phyloP scores from a whole-genome alignment of 2,113 vertebrate genomes.

The Pelmatolapia mariae region DNA sequence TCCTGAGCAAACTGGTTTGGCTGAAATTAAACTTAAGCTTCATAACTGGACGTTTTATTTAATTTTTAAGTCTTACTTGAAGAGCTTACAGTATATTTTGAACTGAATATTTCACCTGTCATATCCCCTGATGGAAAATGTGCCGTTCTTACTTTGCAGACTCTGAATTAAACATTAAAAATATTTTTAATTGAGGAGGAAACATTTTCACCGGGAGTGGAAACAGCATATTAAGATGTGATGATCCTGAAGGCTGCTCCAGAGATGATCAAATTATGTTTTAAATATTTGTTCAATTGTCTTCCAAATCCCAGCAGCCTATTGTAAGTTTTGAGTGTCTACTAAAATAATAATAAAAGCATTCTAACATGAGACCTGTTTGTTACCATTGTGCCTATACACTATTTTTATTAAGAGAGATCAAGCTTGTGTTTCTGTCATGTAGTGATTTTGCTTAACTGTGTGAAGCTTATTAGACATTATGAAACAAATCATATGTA shows the following conservation, averaged over 20 bases:
- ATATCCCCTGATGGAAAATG: not conserved
- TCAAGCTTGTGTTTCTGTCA: too few species aligned
- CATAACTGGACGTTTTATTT: not conserved
- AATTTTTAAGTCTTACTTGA: not conserved
- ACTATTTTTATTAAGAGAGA: too few species aligned
- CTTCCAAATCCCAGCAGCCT: accelerated
- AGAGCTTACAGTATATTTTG: not conserved
- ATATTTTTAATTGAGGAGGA: not conserved
- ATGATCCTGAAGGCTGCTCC: not conserved
- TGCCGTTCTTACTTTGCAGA: not conserved
- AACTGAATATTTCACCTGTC: not conserved
- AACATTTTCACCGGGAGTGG: not conserved
- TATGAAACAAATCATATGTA: not conserved
- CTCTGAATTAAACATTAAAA: not conserved
- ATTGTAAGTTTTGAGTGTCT: not conserved
- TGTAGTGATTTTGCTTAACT: too few species aligned
- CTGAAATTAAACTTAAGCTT: not conserved
- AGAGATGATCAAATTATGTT: not conserved
- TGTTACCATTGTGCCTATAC: not conserved
- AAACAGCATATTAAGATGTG: not conserved
- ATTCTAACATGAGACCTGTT: not conserved
- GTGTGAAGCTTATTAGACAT: not conserved
- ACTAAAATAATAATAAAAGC: not conserved
- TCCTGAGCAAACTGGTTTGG: not conserved
- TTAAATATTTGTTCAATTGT: not conserved